Conservation (phyloP, 2,797 vertebrate genomes). For the Acanthiza pusilla region DNA sequence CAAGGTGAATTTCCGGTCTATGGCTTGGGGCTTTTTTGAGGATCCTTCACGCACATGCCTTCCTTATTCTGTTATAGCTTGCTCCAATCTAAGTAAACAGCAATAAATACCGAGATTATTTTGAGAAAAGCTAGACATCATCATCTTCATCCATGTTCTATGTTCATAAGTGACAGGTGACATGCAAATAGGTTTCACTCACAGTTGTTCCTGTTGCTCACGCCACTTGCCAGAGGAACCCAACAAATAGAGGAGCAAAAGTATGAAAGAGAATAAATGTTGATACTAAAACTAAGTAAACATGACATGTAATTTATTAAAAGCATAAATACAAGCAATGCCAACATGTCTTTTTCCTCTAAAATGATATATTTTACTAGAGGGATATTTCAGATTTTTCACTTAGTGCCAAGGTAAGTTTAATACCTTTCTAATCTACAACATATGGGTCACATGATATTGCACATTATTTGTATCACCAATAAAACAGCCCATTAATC, state of each 20-base stretch:
- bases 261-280: background rate
- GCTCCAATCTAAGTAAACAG: background rate
- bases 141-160: background rate
- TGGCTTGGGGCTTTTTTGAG: background rate
- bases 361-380: slow-evolving; percentile 53
- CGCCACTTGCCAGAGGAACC: background rate
- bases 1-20: background rate
- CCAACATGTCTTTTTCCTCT: slow-evolving; percentile 30
- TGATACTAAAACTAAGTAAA: slow-evolving; percentile 53
- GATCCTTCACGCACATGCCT: background rate
- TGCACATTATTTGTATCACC: slow-evolving; percentile 69
- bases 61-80: background rate
- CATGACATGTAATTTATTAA: slow-evolving; percentile 55
- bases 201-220: background rate
- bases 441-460: slow-evolving; percentile 68
- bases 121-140: background rate
- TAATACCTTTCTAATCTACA: slow-evolving; percentile 70
- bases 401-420: slow-evolving; percentile 67
- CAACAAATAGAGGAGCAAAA: slow-evolving; percentile 1
- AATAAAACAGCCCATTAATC: slow-evolving; percentile 77
- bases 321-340: slow-evolving; percentile 55
- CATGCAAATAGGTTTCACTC: background rate
- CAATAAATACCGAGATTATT: background rate
- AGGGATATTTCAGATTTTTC: slow-evolving; percentile 68
- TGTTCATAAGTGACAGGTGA: background rate